Base-by-base conservation (phyloP, 53 echinoderm and acorn worm genomes). In the Crossaster papposus region DNA sequence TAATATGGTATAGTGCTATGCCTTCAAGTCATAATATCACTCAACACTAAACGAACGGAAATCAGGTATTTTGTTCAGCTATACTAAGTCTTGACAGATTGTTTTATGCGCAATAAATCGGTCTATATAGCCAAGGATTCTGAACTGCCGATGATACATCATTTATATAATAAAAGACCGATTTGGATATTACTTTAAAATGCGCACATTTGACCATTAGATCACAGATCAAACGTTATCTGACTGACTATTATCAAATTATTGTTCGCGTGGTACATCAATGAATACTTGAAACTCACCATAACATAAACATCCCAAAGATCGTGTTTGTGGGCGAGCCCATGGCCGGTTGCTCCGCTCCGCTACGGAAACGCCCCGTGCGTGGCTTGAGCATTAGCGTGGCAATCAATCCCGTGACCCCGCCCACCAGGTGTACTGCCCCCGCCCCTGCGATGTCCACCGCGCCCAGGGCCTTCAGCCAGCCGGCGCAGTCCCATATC, bases 381-480 rank as follows among this genome's bases (percentile, higher is more conserved):
- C 95, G 92, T 6, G 95, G 95, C 53, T 93, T 93, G 13, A 95
- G 81, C 94, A 95, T 95, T 2, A 95, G n/a, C 4, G 95, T 94
- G 12, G 95, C 92, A 33, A 95, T 81, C 52, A 95, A 38, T 2
- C 95, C 95, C 9, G 95, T 95, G 36, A 94, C 90, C n/a, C 95
- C 95, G 22, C 95, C 95, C 5, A 95, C 94, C 6, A 95, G 91
- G 83, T 95, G 95, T 26, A 95, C 95, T 2, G 92, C 72, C 23
- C 94, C 89, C 8, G 95, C 95, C 32, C 95, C 95, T 26, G 95
- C 95, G 26, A 95, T 92, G 71, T 95, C 95, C 10, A 92, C 65
- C 28, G 68, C 93, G 3, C 95, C 95, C 33, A 94, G 65, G 1
- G 12, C 10, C 36, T 76, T 63, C 15, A 95, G 83, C 95, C 95